A percentile compares a stretch with the other conserved stretches of the same genome.
Conservation (phyloP, 2,113 vertebrate species). For the Phyllostomus discolor region DNA sequence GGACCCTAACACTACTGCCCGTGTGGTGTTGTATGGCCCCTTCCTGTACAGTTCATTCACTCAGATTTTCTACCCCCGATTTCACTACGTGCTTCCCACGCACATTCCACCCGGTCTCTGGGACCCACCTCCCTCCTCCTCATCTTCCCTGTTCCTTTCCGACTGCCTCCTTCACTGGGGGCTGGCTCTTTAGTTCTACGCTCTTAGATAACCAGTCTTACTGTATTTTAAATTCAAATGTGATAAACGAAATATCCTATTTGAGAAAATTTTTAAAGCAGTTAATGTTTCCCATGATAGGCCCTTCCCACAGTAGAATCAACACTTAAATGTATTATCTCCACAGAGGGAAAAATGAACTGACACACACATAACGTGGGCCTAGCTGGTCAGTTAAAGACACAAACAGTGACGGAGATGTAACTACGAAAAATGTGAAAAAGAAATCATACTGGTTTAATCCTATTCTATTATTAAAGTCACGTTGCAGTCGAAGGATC, state of each 20-base stretch:
- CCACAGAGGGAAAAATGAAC: not conserved
- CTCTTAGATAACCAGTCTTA: not conserved
- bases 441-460: not conserved
- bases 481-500: not conserved
- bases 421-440: not conserved
- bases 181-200: not conserved
- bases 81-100: not conserved
- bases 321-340: not conserved
- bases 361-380: not conserved
- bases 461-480: not conserved
- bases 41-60: not conserved
- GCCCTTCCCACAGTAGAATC: not conserved
- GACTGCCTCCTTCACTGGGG: too few species aligned
- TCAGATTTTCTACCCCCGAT: not conserved
- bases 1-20: not conserved
- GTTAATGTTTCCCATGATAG: not conserved
- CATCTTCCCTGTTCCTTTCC: too few species aligned
- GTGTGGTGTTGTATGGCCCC: not conserved
- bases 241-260: not conserved
- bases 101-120: not conserved
- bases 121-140: too few species aligned
- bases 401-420: not conserved
- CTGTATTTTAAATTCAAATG: not conserved
- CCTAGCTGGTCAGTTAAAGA: not conserved
- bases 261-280: constrained; percentile 24